These are phyloP conservation scores for Coranthus polyacanthus DNA, from an alignment of 2,797 vertebrate species.

Conservation along the genomic window DNA sequence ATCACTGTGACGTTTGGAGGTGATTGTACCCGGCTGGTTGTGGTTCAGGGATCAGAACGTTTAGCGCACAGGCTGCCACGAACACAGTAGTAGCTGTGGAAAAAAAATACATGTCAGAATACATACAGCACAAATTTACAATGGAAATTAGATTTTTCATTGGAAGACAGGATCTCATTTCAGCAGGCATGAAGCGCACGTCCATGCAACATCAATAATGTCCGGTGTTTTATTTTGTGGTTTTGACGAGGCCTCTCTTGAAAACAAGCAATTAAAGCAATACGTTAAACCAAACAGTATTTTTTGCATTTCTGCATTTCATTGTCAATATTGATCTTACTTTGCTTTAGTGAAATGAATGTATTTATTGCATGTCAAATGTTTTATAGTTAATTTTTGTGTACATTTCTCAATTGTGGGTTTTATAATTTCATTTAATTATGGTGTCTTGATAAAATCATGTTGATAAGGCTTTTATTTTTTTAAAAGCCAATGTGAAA, in stretches of 20 bases:
- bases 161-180: slow-evolving; percentile 40
- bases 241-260: slow-evolving; percentile 60
- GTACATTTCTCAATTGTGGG: slow-evolving; percentile 83
- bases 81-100: slow-evolving; percentile 50
- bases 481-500: slow-evolving; percentile 86
- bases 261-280: slow-evolving; percentile 75
- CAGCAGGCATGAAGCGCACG: slow-evolving; percentile 40
- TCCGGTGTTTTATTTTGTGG: slow-evolving; percentile 47
- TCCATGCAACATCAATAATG: slow-evolving; percentile 34
- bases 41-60: slow-evolving; percentile 54
- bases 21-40: slow-evolving; percentile 37
- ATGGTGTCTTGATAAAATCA: slow-evolving; percentile 76
- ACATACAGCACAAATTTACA: slow-evolving; percentile 53
- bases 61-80: slow-evolving; percentile 55
- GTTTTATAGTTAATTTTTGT: slow-evolving; percentile 85
- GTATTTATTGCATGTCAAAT: slow-evolving; percentile 91
- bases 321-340: slow-evolving; percentile 80
- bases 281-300: slow-evolving; percentile 85
- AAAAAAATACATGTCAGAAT: slow-evolving; percentile 32
- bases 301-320: slow-evolving; percentile 76
- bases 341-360: slow-evolving; percentile 88
- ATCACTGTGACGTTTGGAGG: slow-evolving; percentile 49
- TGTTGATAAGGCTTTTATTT: slow-evolving; percentile 86
- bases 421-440: slow-evolving; percentile 80
- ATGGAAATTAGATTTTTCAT: slow-evolving; percentile 47